Base-by-base conservation (phyloP, 1,140 invertebrate genomes). In the Drosophila busckii region DNA sequence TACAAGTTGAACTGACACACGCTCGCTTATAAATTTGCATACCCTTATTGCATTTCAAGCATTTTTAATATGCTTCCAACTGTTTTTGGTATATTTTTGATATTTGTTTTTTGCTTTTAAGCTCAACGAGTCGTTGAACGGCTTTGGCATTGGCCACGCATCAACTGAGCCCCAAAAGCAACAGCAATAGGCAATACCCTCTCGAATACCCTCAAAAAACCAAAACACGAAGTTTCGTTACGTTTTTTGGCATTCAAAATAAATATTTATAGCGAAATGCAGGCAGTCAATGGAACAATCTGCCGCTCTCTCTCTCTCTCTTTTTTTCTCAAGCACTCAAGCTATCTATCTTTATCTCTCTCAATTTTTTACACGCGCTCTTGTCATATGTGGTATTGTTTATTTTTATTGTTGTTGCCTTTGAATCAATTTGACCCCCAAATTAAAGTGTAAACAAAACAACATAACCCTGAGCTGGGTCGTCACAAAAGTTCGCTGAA, bases 231-330 rank as follows among this genome's bases (percentile, higher is more conserved):
- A 19, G 32, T 15, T 48, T 48, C 3, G 32, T n/a, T 15, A 61
- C 13, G 32, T n/a, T 35, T 53, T 64, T 64, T 52, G 46, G 40
- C 60, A 64, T 59, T 59, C 42, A 20, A 60, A 60, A 54, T 31
- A n/a, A 4, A 38, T 4, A 1, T 38, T 16, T 10, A 19, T 7
- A 38, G 50, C 70, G 23, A 53, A 80, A 78, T 82, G 63, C 69
- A 73, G 17, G 44, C 55, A 60, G 62, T 65, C 75, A 80, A 58
- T 55, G 73, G 69, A 80, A 80, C 73, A 64, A 31, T 70, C 66
- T 61, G 28, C 17, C 19, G 15, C 16, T n/a, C n/a, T 17, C 19
- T 12, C 10, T 17, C 19, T 4, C 26, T 2, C 25, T 46, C 12
- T 10, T 7, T 16, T 20, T 35, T 13, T 10, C 7, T 26, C n/a